A percentile compares a stretch with the other conserved stretches of the same genome.
Evolutionary conservation across 2,113 vertebrate genomes (phyloP).

Genomic region (Nettapus auritus): DNA sequence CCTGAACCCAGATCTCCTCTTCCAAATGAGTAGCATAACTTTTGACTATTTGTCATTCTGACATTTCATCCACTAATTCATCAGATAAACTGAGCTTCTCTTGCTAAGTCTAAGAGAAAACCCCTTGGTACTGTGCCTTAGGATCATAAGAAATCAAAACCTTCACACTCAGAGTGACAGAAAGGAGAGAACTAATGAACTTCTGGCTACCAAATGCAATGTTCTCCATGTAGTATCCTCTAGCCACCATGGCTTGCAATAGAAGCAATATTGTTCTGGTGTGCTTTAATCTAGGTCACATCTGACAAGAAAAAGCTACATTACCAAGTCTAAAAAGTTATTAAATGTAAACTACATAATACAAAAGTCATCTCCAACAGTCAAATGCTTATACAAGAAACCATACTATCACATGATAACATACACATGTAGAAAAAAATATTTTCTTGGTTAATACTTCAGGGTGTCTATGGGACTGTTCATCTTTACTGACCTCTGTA

Average conservation of each 20-base stretch:
- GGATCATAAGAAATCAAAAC: background rate
- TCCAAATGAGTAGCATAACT: background rate
- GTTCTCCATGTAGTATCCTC: background rate
- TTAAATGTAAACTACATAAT: background rate
- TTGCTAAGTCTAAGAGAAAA: background rate
- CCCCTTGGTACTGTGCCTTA: background rate
- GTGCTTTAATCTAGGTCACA: background rate
- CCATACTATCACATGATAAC: background rate
- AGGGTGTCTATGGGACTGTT: background rate
- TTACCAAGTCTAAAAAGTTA: background rate
- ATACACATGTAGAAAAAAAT: background rate
- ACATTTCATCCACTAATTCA: background rate
- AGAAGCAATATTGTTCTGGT: background rate
- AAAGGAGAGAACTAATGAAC: background rate
- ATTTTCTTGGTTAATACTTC: background rate
- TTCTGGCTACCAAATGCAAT: background rate
- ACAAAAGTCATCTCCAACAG: background rate
- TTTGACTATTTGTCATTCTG: background rate
- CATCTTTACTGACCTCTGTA: background rate
- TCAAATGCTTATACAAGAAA: background rate
- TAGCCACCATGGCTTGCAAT: background rate
- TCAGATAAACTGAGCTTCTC: background rate
- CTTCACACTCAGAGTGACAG: background rate
- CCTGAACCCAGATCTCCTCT: background rate
- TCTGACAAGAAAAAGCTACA: rapidly evolving